These are phyloP conservation scores for Thymelicus sylvestris DNA, from an alignment of 2,888 invertebrate genomes.

Conservation along the genomic window DNA sequence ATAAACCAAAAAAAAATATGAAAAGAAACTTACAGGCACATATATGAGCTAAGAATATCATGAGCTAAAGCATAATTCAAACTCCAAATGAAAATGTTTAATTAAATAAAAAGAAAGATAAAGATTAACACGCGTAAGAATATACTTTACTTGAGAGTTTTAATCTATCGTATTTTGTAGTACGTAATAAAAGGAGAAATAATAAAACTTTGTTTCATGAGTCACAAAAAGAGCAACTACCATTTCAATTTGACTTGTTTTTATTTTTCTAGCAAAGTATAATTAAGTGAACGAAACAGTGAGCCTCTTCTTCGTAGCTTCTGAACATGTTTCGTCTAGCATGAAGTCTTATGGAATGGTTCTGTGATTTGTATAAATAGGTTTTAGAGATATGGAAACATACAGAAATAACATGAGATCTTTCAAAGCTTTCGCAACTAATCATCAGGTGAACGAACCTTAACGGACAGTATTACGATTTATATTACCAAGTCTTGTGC, in stretches of 20 bases:
- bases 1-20: neutral
- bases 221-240: conserved; percentile 58
- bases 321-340: conserved; percentile 59
- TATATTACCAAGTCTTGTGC: conserved; percentile 42
- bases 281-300: conserved; percentile 68
- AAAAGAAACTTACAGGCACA: neutral
- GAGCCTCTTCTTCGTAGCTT: conserved; percentile 57
- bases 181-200: conserved; percentile 47
- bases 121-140: neutral
- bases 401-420: conserved; percentile 39
- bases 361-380: conserved; percentile 46
- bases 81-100: neutral
- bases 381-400: conserved; percentile 37
- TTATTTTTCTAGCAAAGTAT: conserved; percentile 64
- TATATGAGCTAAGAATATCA: neutral
- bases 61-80: neutral
- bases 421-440: conserved; percentile 47
- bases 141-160: conserved; percentile 39
- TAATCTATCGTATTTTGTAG: conserved; percentile 46
- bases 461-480: conserved; percentile 38
- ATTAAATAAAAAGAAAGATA: neutral
- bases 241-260: conserved; percentile 57
- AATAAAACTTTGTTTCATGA: conserved; percentile 50
- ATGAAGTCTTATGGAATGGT: conserved; percentile 55
- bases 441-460: conserved; percentile 42